A percentile compares a stretch with the other conserved stretches of the same genome.
phyloP scores from a whole-genome alignment of 2,113 vertebrate genomes.

The Phoenicopterus ruber region DNA sequence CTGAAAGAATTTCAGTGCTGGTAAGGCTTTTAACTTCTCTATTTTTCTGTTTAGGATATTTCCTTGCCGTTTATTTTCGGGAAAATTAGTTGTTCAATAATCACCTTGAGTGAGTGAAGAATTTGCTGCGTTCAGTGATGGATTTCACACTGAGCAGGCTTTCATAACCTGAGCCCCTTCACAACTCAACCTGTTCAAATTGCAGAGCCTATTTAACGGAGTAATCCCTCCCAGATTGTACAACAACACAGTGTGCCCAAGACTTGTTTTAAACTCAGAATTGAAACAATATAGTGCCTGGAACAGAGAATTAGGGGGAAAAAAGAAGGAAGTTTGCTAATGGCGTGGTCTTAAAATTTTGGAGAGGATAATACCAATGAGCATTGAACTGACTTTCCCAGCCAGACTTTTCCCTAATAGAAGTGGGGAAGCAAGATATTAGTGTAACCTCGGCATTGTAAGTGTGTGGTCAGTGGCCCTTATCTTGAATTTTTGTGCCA shows the following conservation, averaged over 20 bases:
- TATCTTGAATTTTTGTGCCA: not conserved
- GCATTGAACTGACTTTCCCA: not conserved
- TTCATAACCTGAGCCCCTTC: not conserved
- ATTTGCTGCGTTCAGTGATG: not conserved
- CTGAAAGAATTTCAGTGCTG: not conserved
- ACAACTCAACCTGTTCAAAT: not conserved
- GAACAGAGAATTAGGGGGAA: not conserved
- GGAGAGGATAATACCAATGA: not conserved
- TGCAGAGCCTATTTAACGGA: not conserved
- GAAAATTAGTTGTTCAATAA: not conserved
- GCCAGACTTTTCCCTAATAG: not conserved
- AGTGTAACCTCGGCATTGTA: not conserved
- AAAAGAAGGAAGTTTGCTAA: not conserved
- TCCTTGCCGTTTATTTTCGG: not conserved
- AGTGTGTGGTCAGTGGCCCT: not conserved
- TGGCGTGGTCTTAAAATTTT: not conserved
- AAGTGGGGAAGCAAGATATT: not conserved
- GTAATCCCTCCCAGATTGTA: not conserved
- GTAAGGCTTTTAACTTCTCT: not conserved
- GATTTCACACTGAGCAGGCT: not conserved
- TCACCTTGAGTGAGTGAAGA: not conserved
- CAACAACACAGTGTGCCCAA: no score
- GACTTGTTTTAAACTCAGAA: not conserved
- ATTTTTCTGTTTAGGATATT: not conserved
- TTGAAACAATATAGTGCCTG: not conserved